phyloP scores from a whole-genome alignment of 1,140 invertebrate genomes.

The Eubasilissa regina region DNA sequence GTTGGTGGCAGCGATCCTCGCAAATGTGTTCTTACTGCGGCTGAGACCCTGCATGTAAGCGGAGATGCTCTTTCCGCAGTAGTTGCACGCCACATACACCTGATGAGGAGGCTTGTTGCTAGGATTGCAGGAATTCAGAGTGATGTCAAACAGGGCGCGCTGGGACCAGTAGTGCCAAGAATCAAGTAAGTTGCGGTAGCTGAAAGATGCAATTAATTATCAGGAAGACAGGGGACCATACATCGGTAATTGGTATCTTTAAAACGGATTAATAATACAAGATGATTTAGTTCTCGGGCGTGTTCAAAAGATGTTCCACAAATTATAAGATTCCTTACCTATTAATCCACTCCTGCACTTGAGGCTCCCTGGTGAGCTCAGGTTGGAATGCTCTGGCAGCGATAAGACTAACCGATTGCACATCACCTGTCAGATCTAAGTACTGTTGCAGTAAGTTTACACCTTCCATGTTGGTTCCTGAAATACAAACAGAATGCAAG shows the following conservation, averaged over 20 bases:
- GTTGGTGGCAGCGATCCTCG: conserved; percentile 76
- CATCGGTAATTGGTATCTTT: too few relatives aligned
- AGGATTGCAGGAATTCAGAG: conserved; percentile 76
- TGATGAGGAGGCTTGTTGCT: conserved; percentile 80
- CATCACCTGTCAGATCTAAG: conserved; percentile 91
- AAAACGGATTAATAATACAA: too few relatives aligned
- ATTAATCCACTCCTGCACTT: conserved; percentile 82
- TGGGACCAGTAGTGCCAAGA: conserved; percentile 88
- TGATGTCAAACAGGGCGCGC: conserved; percentile 82
- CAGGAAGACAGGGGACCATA: too few relatives aligned
- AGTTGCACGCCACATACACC: conserved; percentile 93
- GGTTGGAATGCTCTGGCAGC: conserved; percentile 81
- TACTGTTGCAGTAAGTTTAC: conserved; percentile 90
- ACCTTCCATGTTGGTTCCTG: conserved; percentile 81
- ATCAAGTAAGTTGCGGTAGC: conserved; percentile 84
- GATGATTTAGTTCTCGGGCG: not conserved
- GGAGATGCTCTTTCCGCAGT: conserved; percentile 94
- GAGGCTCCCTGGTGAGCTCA: conserved; percentile 77
- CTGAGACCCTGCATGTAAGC: conserved; percentile 80
- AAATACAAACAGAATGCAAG: conserved; percentile 11
- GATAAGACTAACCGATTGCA: conserved; percentile 91
- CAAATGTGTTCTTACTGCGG: conserved; percentile 75
- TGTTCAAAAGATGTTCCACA: conserved; percentile 23
- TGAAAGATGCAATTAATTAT: conserved; percentile 62
- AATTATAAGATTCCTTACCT: conserved; percentile 67